Conservation (phyloP, 2,797 vertebrate genomes). For the Lemur catta region DNA sequence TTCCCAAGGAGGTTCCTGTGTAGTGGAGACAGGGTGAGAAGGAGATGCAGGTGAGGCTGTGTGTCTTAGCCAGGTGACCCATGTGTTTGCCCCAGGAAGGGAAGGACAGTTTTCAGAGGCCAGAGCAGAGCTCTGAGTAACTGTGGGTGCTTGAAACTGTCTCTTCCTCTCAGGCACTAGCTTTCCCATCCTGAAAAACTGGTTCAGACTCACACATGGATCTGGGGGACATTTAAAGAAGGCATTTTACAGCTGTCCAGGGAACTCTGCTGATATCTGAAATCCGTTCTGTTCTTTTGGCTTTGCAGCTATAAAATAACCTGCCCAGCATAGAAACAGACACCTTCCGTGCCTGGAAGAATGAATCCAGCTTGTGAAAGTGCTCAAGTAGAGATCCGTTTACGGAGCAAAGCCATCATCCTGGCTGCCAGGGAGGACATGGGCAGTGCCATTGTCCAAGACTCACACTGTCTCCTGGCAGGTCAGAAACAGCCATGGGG, state of each 20-base stretch:
- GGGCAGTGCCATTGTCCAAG: neutral
- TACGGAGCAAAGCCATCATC: neutral
- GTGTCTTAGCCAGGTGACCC: neutral
- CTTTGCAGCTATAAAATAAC: neutral
- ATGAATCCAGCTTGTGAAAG: neutral
- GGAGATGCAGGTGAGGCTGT: neutral
- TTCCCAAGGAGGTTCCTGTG: neutral
- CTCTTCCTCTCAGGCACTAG: neutral
- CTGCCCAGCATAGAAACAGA: neutral
- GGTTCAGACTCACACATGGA: neutral
- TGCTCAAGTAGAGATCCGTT: neutral
- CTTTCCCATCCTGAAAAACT: neutral
- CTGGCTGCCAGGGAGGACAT: neutral
- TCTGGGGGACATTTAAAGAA: neutral
- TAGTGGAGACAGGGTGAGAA: neutral
- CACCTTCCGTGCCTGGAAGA: neutral
- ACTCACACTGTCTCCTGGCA: neutral
- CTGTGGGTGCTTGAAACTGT: neutral
- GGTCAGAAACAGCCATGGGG: neutral
- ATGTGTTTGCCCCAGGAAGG: neutral
- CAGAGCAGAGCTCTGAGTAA: neutral
- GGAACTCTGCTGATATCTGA: slow-evolving; percentile 21
- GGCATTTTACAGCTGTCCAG: neutral
- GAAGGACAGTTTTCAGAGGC: neutral
- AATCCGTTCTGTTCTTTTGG: slow-evolving; percentile 21